phyloP scores from a whole-genome alignment of 2,113 vertebrate species.

The Leucopsar rothschildi region DNA sequence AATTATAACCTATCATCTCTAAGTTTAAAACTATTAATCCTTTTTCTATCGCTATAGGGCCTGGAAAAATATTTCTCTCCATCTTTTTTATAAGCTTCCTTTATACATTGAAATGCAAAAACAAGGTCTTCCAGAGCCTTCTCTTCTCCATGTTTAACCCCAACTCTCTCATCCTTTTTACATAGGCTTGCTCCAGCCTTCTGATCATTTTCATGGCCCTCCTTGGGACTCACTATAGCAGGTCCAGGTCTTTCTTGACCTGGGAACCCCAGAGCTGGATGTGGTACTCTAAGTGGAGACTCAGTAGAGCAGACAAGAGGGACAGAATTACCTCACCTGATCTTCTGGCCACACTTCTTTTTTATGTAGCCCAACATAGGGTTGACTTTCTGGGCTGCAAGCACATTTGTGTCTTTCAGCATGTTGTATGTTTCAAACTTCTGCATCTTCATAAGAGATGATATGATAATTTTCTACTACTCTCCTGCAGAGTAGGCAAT shows the following conservation, averaged over 20 bases:
- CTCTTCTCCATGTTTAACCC: neutral
- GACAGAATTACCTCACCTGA: neutral
- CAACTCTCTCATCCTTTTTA: neutral
- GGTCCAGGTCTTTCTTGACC: neutral
- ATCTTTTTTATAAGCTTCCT: neutral
- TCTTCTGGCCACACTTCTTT: neutral
- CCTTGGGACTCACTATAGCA: neutral
- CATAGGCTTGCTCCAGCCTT: neutral
- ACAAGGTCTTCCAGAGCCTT: neutral
- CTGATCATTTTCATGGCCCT: neutral
- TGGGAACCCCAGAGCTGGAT: no score
- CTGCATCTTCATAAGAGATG: neutral
- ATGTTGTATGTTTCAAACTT: neutral
- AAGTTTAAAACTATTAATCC: neutral
- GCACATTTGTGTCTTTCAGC: neutral
- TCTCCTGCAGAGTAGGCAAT: neutral
- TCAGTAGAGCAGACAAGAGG: neutral
- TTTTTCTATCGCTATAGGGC: accelerated
- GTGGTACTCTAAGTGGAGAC: neutral
- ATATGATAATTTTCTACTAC: neutral
- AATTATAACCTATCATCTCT: neutral
- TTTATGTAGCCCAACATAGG: neutral
- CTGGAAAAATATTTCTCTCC: neutral
- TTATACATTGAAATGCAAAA: neutral
- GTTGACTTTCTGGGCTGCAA: neutral